These are phyloP conservation scores for Bicyclus anynana DNA, from an alignment of 1,140 invertebrate genomes.

Conservation along the genomic window DNA sequence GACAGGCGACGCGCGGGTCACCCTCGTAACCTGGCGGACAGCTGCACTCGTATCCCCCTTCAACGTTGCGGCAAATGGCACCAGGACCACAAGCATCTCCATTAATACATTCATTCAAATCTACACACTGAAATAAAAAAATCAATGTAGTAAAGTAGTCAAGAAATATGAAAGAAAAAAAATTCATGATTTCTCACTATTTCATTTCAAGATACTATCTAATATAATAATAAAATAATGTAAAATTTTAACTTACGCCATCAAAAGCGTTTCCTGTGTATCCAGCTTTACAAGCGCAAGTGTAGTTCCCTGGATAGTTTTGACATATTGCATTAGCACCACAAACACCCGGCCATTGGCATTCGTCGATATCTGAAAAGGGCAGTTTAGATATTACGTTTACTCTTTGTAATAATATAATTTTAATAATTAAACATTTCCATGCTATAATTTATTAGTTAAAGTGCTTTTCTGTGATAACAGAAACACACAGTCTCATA, in stretches of 20 bases:
- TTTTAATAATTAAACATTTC: no score
- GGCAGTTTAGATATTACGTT: not conserved
- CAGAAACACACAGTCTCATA: no score
- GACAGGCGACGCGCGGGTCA: constrained; percentile 82
- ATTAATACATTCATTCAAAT: constrained; percentile 89
- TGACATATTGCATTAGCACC: constrained; percentile 88
- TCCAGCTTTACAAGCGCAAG: constrained; percentile 89
- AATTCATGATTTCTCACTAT: no score
- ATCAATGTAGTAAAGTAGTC: not conserved
- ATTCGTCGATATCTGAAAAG: constrained; percentile 91
- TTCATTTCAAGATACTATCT: no score
- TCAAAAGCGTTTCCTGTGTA: constrained; percentile 92
- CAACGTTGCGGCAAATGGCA: constrained; percentile 88
- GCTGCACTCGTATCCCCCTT: constrained; percentile 87
- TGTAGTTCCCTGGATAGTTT: constrained; percentile 93
- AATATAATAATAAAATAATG: no score
- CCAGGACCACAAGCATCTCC: constrained; percentile 85
- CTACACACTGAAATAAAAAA: constrained; percentile 81
- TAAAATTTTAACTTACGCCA: constrained; percentile 80
- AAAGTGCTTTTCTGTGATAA: no score
- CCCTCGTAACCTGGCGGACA: constrained; percentile 90
- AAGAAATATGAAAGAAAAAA: no score
- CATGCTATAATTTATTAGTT: no score
- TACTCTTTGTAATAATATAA: no score
- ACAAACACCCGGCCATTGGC: constrained; percentile 85